These are phyloP conservation scores for Xylocampa areola DNA, from an alignment of 2,888 invertebrate species.

Conservation along the genomic window DNA sequence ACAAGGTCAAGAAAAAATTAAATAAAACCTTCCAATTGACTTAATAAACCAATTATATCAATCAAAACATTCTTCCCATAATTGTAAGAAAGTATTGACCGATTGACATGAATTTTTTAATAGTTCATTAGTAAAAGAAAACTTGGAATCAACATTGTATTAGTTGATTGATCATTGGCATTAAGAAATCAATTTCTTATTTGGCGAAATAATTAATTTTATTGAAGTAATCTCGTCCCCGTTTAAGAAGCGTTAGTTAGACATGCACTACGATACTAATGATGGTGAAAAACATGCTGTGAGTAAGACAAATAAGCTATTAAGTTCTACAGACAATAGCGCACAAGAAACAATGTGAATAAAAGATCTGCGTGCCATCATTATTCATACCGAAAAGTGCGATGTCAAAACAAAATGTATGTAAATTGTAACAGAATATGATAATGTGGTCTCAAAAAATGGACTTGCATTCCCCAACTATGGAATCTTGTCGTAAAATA, in stretches of 20 bases:
- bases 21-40: constrained; percentile 43
- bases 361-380: constrained; percentile 83
- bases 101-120: constrained; percentile 55
- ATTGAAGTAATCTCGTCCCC: constrained; percentile 50
- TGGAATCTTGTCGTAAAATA: constrained; percentile 39
- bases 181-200: constrained; percentile 44
- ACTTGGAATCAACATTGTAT: constrained; percentile 43
- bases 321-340: constrained; percentile 65
- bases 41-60: constrained; percentile 59
- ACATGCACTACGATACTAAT: constrained; percentile 63
- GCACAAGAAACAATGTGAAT: constrained; percentile 76
- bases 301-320: constrained; percentile 66
- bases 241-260: constrained; percentile 47
- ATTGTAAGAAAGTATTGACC: constrained; percentile 59
- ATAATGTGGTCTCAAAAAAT: constrained; percentile 38
- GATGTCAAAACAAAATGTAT: constrained; percentile 42
- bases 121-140: constrained; percentile 53
- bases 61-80: constrained; percentile 56
- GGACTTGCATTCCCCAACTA: constrained; percentile 46
- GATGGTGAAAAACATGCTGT: constrained; percentile 65
- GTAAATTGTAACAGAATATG: constrained; percentile 50
- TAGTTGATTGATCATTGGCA: constrained; percentile 58
- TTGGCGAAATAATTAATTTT: constrained; percentile 45
- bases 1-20: constrained; percentile 48
- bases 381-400: constrained; percentile 56